phyloP scores from a whole-genome alignment of 2,888 invertebrate genomes.

The Operophtera brumata region DNA sequence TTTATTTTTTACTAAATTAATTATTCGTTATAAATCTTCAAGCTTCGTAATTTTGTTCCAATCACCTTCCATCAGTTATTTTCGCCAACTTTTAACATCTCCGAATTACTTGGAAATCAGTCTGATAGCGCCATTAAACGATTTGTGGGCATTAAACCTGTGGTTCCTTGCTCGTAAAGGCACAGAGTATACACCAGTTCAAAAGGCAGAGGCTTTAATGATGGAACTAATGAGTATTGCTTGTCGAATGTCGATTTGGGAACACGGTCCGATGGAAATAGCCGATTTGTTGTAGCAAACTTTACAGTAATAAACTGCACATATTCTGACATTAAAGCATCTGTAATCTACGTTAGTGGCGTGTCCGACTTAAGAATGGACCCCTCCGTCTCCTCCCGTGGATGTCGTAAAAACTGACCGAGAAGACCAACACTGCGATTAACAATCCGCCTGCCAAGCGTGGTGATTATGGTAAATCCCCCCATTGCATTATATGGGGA shows the following conservation, averaged over 20 bases:
- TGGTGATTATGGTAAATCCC: too few species aligned
- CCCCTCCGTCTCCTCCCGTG: too few species aligned
- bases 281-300: neutral
- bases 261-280: neutral
- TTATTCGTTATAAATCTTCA: too few species aligned
- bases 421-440: too few species aligned
- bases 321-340: too few species aligned
- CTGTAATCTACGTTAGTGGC: too few species aligned
- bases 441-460: too few species aligned
- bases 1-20: too few species aligned
- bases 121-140: constrained; percentile 36
- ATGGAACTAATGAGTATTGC: constrained; percentile 42
- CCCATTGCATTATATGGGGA: too few species aligned
- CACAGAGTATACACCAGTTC: constrained; percentile 2
- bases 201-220: constrained; percentile 36
- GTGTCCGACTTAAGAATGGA: too few species aligned
- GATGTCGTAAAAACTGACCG: too few species aligned
- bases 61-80: neutral
- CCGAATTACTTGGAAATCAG: neutral
- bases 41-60: too few species aligned
- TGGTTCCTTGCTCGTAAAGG: constrained; percentile 43
- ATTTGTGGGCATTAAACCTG: constrained; percentile 38
- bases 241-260: neutral
- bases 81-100: neutral
- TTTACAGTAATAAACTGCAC: neutral